Evolutionary conservation across 2,113 vertebrate genomes (phyloP), one percentile per base, ranked within the genome.

Genomic region (Brachyistius frenatus): DNA sequence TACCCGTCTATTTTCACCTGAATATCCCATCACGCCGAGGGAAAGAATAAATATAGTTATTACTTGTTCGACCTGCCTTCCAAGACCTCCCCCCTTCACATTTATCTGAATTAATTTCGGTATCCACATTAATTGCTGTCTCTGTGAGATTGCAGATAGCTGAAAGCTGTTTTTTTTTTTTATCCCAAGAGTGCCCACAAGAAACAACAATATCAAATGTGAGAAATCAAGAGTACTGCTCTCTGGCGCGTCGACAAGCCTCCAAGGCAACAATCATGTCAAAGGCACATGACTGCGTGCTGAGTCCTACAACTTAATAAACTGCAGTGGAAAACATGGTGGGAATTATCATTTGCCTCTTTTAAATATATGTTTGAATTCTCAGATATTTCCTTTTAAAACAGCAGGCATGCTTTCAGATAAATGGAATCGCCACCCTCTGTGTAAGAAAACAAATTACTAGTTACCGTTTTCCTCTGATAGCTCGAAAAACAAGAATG

Each of bases 161-260:
- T 60, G 54, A 4, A 58, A 50, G 66, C 39, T 75, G 61, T 69
- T 78, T 81, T 61, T 68, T 81, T 80, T 68, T 80, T 23, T 23
- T 23, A 64, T 62, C 61, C 37, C 35, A 15, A 72, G 31, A 56
- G 62, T 30, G 15, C 11, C 67, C 63, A 50, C 30, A 66, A 54
- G 35, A 66, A 76, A 49, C 60, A 71, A 57, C 33, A 58, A 75
- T 2, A 76, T 76, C 30, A 73, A 31, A 81, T 47, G 30, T 63
- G 23, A 63, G 36, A 67, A 77, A 80, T 80, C 75, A 57, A 23
- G 37, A 50, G 23, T 50, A 46, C 74, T 35, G n/a, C 56, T 58
- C 16, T 46, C 50, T 47, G 54, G 30, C 11, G 50, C 67, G n/a
- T 16, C 14, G 33, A 79, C 56, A 82, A 66, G 15, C 36, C 52